Base-by-base conservation (phyloP, 2,888 invertebrate species). In the Drosophila meridiana region DNA sequence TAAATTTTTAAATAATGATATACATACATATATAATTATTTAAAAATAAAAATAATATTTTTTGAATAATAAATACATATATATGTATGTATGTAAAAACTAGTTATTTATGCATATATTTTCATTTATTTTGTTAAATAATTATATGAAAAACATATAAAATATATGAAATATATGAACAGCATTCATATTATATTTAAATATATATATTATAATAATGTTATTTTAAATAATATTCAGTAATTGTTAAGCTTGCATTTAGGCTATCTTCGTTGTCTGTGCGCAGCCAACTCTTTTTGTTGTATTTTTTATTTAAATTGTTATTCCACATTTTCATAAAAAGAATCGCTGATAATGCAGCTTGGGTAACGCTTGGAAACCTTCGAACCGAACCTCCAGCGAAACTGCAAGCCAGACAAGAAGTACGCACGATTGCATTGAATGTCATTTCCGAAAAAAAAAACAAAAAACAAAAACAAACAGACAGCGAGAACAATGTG, bases 361-460 rank as follows among this genome's bases (percentile, higher is more conserved):
- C 52, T 72, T 32, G 50, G 32, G n/a, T 2, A 32, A n/a, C 32
- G n/a, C 50, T 48, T 61, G 57, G 58, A 64, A 62, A 62, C 64
- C 53, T 50, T 42, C 53, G 32, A 61, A 55, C 28, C 48, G 26
- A 55, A 68, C 20, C 53, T 45, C 36, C 13, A 48, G 65, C 47
- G n/a, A 58, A 59, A 53, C 4, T 67, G 67, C 67, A 47, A 58
- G 6, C 58, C 66, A 55, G 52, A 69, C 63, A 73, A 63, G 40
- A 61, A 63, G 30, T 30, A 26, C 45, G 52, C 52, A 52, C 52
- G 52, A 59, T 30, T 55, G 52, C 76, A 72, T 38, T 42, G 43
- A 43, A 59, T 59, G 43, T 32, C 60, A 73, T 58, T 77, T 76
- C 68, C 76, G 59, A 73, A 47, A 45, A 45, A 50, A 36, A 52